Conservation (phyloP, 1,140 invertebrate genomes). For the Papilio machaon region DNA sequence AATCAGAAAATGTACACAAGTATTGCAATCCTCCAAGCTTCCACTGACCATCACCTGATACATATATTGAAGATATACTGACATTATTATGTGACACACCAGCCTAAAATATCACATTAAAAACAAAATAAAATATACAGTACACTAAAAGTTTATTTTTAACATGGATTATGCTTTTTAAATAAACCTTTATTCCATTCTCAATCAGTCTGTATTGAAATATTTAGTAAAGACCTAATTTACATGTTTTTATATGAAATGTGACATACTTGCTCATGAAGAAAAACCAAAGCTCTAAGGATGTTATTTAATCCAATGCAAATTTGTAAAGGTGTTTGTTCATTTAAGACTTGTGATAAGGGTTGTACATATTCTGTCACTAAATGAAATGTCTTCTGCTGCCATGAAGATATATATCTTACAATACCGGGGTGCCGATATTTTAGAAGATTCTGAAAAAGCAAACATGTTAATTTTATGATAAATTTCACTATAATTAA, state of each 20-base stretch:
- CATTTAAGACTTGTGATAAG: slow-evolving; percentile 84
- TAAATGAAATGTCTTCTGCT: slow-evolving; percentile 87
- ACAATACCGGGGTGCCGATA: slow-evolving; percentile 91
- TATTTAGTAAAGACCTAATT: neutral
- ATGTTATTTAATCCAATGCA: slow-evolving; percentile 90
- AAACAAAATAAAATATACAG: slow-evolving; percentile 1
- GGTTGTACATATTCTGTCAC: slow-evolving; percentile 90
- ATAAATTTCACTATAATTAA: neutral
- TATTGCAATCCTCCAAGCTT: slow-evolving; percentile 92
- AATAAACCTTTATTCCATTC: neutral
- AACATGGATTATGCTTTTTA: too few species aligned
- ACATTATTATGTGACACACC: slow-evolving; percentile 91
- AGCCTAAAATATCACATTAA: slow-evolving; percentile 77
- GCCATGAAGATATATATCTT: slow-evolving; percentile 90
- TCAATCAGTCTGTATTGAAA: neutral
- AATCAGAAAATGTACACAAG: slow-evolving; percentile 86
- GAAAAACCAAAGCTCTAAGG: slow-evolving; percentile 88
- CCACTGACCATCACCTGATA: slow-evolving; percentile 91
- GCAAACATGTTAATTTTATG: neutral
- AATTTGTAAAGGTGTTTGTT: slow-evolving; percentile 87
- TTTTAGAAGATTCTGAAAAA: slow-evolving; percentile 89
- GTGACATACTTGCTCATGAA: slow-evolving; percentile 86
- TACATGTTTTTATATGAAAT: neutral
- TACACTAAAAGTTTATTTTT: neutral
- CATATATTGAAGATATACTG: slow-evolving; percentile 89